Evolutionary conservation across 1,140 invertebrate species (phyloP).

Genomic region (Oreohelix idahoensis): DNA sequence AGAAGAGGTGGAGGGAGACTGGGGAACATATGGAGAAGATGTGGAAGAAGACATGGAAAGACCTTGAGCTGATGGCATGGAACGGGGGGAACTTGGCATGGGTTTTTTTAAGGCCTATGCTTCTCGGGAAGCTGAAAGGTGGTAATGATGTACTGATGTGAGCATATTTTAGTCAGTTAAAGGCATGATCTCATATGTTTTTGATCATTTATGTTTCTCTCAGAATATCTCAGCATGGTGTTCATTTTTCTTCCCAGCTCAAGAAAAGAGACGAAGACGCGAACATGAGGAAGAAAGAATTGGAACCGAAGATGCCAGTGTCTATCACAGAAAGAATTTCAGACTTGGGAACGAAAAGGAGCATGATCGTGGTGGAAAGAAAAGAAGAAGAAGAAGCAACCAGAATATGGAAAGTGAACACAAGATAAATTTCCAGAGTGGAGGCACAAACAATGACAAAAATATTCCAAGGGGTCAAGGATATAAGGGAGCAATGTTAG

Average conservation of each 20-base stretch:
- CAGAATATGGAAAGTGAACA: background rate
- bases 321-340: background rate
- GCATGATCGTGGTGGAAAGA: background rate
- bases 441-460: background rate
- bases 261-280: background rate
- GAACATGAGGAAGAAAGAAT: background rate
- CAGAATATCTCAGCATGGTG: no score
- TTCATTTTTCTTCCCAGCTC: background rate
- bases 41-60: no score
- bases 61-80: no score
- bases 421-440: conserved; percentile 40
- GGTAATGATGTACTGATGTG: no score
- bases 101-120: no score
- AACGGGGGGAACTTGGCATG: no score
- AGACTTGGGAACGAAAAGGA: background rate
- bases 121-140: no score
- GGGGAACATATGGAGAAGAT: no score
- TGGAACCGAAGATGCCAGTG: background rate
- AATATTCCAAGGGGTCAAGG: background rate
- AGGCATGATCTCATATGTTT: no score
- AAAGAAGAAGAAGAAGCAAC: background rate
- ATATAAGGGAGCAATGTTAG: background rate
- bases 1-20: no score
- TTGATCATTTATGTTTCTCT: no score
- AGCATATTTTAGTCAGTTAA: no score